Percentiles rank a stretch among this genome's conserved stretches.
Evolutionary conservation across 1,140 invertebrate species (phyloP).

Genomic region (Drosophila paulistorum): DNA sequence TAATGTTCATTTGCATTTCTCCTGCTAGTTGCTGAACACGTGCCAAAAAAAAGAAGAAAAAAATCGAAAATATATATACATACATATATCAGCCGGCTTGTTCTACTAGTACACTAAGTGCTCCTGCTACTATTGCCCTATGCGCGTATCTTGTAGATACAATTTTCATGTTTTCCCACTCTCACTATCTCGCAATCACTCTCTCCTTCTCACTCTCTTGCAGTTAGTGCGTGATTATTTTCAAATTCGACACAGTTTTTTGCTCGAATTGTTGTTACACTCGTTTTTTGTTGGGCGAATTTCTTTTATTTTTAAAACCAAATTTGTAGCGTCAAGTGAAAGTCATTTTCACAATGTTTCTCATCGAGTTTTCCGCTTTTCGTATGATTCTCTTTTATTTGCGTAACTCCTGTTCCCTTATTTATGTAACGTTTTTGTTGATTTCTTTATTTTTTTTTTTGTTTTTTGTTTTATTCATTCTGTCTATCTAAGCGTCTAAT

Average conservation of each 20-base stretch:
- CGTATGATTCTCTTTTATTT: conserved; percentile 46
- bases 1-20: conserved; percentile 31
- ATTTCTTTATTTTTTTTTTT: conserved; percentile 26
- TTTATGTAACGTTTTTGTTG: conserved; percentile 43
- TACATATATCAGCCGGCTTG: conserved; percentile 21
- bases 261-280: conserved; percentile 58
- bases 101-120: conserved; percentile 51
- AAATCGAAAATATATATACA: neutral
- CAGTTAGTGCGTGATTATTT: conserved; percentile 80
- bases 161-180: conserved; percentile 20
- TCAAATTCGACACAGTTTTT: conserved; percentile 81
- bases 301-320: conserved; percentile 66
- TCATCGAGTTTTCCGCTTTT: conserved; percentile 50
- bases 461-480: conserved; percentile 42
- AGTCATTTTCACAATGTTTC: conserved; percentile 71
- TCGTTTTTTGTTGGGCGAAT: conserved; percentile 47
- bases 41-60: conserved; percentile 53
- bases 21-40: conserved; percentile 69
- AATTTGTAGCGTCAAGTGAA: conserved; percentile 55
- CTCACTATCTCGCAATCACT: neutral
- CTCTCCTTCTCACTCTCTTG: conserved; percentile 23
- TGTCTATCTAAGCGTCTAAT: conserved; percentile 43
- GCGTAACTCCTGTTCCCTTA: conserved; percentile 69
- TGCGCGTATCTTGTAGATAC: conserved; percentile 45
- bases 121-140: conserved; percentile 60